These are phyloP conservation scores for Heliconius melpomene DNA, from an alignment of 1,140 invertebrate species.

Conservation along the genomic window DNA sequence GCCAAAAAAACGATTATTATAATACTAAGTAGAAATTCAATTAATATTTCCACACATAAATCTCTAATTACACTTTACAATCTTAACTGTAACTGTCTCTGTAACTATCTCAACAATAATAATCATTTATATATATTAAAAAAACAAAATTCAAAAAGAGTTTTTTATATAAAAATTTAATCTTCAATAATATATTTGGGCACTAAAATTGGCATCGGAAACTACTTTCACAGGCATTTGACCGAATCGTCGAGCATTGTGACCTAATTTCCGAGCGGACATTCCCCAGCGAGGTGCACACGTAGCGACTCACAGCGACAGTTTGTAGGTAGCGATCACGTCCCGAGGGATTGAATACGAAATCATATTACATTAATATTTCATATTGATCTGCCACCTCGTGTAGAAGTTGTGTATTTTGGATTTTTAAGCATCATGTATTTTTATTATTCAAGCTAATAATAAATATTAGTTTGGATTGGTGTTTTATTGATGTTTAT, in stretches of 20 bases:
- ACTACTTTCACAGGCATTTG: conserved; percentile 12
- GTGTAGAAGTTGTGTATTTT: not conserved
- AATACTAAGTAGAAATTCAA: no score
- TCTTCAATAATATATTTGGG: not conserved
- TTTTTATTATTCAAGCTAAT: not conserved
- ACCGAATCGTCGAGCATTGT: conserved; percentile 20
- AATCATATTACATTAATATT: conserved; percentile 1
- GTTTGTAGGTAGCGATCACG: conserved; percentile 7
- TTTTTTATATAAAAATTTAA: not conserved
- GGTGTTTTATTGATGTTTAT: no score
- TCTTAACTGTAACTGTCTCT: no score
- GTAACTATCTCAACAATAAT: no score
- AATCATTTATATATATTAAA: not conserved
- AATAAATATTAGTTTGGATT: no score
- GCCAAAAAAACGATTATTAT: no score
- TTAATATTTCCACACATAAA: no score
- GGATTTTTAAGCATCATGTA: not conserved
- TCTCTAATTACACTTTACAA: no score
- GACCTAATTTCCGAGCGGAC: conserved; percentile 26
- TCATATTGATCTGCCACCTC: not conserved
- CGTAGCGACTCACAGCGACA: conserved; percentile 13
- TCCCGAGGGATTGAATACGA: not conserved
- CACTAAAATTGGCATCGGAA: conserved; percentile 9
- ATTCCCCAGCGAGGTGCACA: conserved; percentile 26
- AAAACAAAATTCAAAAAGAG: not conserved